Conservation (phyloP, 2,888 invertebrate genomes). For the Rosalia funebris region DNA sequence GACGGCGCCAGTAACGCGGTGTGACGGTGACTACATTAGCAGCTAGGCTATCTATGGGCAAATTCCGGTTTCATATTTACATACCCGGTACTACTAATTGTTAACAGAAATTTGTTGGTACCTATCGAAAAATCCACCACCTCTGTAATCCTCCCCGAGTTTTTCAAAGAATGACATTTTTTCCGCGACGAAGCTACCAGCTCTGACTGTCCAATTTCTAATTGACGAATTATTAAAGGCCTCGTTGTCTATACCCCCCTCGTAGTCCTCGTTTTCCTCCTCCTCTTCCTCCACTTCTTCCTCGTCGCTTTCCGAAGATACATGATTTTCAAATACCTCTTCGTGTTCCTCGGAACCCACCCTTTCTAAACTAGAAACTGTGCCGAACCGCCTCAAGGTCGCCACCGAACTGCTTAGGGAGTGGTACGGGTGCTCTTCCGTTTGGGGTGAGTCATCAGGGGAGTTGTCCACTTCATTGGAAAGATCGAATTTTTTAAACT, state of each 20-base stretch:
- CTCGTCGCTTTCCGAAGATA: conserved; percentile 45
- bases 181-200: conserved; percentile 83
- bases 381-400: conserved; percentile 70
- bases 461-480: conserved; percentile 70
- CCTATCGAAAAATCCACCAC: conserved; percentile 63
- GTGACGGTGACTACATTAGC: no score
- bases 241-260: conserved; percentile 59
- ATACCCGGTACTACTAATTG: no score
- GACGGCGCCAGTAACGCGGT: no score
- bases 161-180: conserved; percentile 80
- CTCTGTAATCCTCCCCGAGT: conserved; percentile 66
- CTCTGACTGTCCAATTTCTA: conserved; percentile 80
- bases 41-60: no score
- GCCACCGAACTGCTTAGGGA: conserved; percentile 71
- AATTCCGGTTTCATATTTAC: no score
- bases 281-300: conserved; percentile 46
- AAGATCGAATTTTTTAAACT: conserved; percentile 13
- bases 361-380: conserved; percentile 78
- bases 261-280: conserved; percentile 44
- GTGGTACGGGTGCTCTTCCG: conserved; percentile 79
- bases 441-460: conserved; percentile 75
- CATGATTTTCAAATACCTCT: conserved; percentile 65
- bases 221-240: conserved; percentile 59
- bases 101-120: no score
- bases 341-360: conserved; percentile 69